Percentiles rank a stretch among this genome's conserved stretches.
These are phyloP conservation scores for Orius laevigatus DNA, from an alignment of 1,140 invertebrate genomes.

Conservation along the genomic window DNA sequence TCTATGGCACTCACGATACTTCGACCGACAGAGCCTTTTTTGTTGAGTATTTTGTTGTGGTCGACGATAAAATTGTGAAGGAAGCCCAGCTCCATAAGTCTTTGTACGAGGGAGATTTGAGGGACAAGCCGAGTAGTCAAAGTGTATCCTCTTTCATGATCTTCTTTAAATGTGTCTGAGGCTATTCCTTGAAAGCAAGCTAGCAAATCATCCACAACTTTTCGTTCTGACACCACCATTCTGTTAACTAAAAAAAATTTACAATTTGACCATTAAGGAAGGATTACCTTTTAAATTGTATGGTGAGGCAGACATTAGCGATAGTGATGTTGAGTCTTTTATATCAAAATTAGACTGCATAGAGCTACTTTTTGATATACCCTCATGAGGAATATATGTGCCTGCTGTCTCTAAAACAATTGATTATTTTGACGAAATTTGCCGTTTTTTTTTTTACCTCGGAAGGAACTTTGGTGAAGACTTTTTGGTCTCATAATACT, in stretches of 20 bases:
- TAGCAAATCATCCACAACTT: conserved; percentile 58
- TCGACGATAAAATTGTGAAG: conserved; percentile 61
- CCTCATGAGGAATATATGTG: no score
- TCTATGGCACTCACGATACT: conserved; percentile 72
- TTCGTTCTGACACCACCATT: conserved; percentile 25
- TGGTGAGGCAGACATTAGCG: no score
- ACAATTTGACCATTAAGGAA: no score
- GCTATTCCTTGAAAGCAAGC: conserved; percentile 69
- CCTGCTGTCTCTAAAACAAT: no score
- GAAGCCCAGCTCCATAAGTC: conserved; percentile 72
- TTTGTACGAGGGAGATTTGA: conserved; percentile 20
- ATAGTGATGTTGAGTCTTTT: no score
- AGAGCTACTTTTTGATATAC: no score
- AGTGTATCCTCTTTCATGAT: conserved; percentile 38
- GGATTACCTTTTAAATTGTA: no score
- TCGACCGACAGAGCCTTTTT: conserved; percentile 65
- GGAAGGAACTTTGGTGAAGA: no score
- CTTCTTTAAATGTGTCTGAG: conserved; percentile 53
- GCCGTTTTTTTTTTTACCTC: no score
- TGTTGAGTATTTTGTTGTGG: conserved; percentile 46
- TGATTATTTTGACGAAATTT: no score
- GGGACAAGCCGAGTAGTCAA: neutral
- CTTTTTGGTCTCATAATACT: no score
- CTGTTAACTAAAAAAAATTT: conserved; percentile 13
- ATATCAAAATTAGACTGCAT: no score